These are phyloP conservation scores for Cerastoderma edule DNA, from an alignment of 2,888 invertebrate species.

Conservation along the genomic window DNA sequence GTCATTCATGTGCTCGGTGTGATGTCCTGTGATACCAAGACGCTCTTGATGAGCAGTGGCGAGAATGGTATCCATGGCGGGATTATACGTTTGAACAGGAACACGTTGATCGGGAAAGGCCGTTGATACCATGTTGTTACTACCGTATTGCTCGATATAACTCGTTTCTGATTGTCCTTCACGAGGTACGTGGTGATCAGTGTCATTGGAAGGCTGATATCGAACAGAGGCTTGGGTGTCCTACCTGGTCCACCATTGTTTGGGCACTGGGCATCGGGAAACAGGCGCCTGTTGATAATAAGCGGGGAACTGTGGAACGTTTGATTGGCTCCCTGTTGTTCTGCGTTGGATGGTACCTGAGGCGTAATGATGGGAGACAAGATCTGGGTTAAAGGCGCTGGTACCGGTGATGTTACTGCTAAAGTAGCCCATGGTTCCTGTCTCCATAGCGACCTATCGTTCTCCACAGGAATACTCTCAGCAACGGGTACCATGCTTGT, in stretches of 20 bases:
- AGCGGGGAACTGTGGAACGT: conserved; percentile 13
- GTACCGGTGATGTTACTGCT: conserved; percentile 4
- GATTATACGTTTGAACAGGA: too few species aligned
- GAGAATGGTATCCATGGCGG: too few species aligned
- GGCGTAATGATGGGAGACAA: conserved; percentile 13
- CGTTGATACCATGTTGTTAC: too few species aligned
- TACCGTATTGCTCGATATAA: too few species aligned
- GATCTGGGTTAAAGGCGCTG: not conserved
- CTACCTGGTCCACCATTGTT: too few species aligned
- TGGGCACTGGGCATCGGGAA: too few species aligned
- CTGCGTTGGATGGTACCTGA: not conserved
- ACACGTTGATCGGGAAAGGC: too few species aligned
- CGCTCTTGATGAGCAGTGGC: conserved; percentile 18
- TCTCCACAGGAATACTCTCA: not conserved
- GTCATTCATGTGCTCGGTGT: conserved; percentile 31
- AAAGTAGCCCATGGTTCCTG: not conserved
- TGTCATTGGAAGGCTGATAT: too few species aligned
- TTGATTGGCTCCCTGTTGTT: not conserved
- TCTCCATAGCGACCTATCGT: not conserved
- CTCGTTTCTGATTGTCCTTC: too few species aligned
- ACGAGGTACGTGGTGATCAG: too few species aligned
- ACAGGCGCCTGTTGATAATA: conserved; percentile 34
- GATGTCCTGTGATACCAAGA: not conserved
- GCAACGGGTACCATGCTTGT: not conserved
- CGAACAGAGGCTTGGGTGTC: conserved; percentile 17